Conservation (phyloP, 2,797 vertebrate species). For the Pangasius sanitwongsei region DNA sequence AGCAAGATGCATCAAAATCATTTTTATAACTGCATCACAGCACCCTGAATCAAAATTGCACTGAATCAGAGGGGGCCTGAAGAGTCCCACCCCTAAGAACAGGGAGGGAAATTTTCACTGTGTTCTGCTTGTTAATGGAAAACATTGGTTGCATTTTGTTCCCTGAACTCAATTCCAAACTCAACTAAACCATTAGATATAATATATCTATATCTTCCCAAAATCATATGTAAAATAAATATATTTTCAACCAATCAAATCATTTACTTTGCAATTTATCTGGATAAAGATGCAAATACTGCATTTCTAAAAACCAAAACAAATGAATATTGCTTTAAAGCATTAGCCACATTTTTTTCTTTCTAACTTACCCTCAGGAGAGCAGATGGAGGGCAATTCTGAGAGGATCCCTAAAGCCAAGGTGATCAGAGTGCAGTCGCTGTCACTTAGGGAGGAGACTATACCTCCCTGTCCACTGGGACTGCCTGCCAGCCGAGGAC, state of each 20-base stretch:
- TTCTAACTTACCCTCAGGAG: conserved; percentile 85
- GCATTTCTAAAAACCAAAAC: neutral
- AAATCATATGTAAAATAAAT: neutral
- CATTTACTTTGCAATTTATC: neutral
- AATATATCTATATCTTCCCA: neutral
- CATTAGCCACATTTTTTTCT: neutral
- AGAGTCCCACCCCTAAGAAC: neutral
- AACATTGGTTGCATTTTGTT: neutral
- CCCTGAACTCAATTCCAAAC: no score
- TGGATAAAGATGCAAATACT: neutral
- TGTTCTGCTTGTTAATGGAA: neutral
- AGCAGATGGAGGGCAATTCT: conserved; percentile 89
- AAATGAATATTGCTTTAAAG: neutral
- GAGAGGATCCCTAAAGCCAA: conserved; percentile 86
- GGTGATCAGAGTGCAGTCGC: conserved; percentile 80
- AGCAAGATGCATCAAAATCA: neutral
- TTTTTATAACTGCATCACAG: neutral
- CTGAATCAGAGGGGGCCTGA: neutral
- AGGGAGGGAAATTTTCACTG: neutral
- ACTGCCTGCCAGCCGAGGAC: conserved; percentile 84
- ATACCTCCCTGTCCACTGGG: conserved; percentile 68
- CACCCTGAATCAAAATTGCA: neutral
- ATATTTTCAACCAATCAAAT: neutral
- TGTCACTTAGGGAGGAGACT: conserved; percentile 75
- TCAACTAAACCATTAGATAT: neutral